Conservation (phyloP, 2,797 vertebrate species). For the Kryptolebias ocellatus region DNA sequence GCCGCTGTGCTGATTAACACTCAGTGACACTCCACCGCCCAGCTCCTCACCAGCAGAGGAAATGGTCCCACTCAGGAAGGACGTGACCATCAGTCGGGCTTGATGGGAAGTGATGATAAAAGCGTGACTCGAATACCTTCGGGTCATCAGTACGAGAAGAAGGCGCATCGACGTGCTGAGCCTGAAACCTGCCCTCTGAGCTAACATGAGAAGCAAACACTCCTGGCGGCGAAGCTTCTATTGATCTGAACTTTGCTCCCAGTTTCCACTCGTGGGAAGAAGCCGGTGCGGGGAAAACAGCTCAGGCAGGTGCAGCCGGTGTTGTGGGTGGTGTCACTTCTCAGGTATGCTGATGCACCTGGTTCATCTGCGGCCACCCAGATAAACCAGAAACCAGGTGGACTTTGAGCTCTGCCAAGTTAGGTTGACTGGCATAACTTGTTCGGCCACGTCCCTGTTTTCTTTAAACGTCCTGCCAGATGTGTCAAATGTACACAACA, state of each 20-base stretch:
- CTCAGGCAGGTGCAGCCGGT: slow-evolving; percentile 69
- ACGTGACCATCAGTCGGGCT: slow-evolving; percentile 17
- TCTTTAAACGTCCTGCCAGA: neutral
- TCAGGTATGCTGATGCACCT: slow-evolving; percentile 62
- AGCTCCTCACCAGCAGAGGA: slow-evolving; percentile 48
- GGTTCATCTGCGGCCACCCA: slow-evolving; percentile 11
- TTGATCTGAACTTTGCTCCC: slow-evolving; percentile 61
- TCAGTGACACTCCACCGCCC: slow-evolving; percentile 25
- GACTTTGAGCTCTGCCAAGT: slow-evolving; percentile 42
- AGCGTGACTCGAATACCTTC: slow-evolving; percentile 52
- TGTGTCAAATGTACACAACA: neutral
- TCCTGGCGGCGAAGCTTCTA: slow-evolving; percentile 63
- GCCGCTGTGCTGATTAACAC: slow-evolving; percentile 42
- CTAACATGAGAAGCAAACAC: slow-evolving; percentile 50
- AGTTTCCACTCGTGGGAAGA: slow-evolving; percentile 53
- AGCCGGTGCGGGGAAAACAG: slow-evolving; percentile 51
- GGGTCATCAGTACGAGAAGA: slow-evolving; percentile 64
- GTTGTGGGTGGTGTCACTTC: slow-evolving; percentile 20
- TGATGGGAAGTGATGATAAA: slow-evolving; percentile 69
- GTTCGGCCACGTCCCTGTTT: slow-evolving; percentile 6
- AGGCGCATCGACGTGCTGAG: slow-evolving; percentile 53
- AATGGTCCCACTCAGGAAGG: slow-evolving; percentile 61
- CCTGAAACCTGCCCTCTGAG: slow-evolving; percentile 36
- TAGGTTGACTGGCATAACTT: slow-evolving; percentile 5
- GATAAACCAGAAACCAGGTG: slow-evolving; percentile 16